Evolutionary conservation across 2,888 invertebrate genomes (phyloP), one percentile per base, ranked within the genome.

Genomic region (Ellobium chinense): DNA sequence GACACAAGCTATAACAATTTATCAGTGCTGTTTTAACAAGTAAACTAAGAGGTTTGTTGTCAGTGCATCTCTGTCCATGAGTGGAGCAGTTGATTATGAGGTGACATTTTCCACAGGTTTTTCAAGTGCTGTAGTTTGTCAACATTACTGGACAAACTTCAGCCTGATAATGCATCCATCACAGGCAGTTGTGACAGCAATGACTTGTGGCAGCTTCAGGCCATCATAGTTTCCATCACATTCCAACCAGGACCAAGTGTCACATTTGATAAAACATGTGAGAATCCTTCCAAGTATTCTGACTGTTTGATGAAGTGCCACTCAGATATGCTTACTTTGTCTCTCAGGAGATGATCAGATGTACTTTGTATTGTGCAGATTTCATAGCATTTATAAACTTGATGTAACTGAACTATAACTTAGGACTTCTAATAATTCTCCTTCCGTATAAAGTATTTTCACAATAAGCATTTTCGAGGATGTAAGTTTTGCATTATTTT

Each of bases 121-220:
- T 85, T 87, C 62, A 83, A 83, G 68, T 87, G 88, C 36, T 90
- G 90, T 73, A 89, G 88, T 78, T 68, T 91, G 73, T 88, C 89
- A 36, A 73, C 82, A 34, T 77, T 87, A 46, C 66, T 87, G 39
- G 85, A 84, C 66, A 82, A 85, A 78, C 69, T 85, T 12, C 82
- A 83, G 65, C 27, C 82, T 7, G 74, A 80, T 34, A 68, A 24
- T 7, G 18, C 60, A n/a, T 29, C 65, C 27, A 29, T 72, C 31
- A 37, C 36, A 0, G 66, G 7, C 36, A 60, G 39, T 36, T 5
- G 27, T 9, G 78, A 78, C 63, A 65, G n/a, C 34, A 68, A 21
- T n/a, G 80, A 80, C 46, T 21, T 74, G 36, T 83, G 83, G 83
- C 83, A 81, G 68, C 69, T 83, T 14, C 81, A 84, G 68, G 76